Base-by-base conservation (phyloP, 2,888 invertebrate species). In the Mythimna pallens region DNA sequence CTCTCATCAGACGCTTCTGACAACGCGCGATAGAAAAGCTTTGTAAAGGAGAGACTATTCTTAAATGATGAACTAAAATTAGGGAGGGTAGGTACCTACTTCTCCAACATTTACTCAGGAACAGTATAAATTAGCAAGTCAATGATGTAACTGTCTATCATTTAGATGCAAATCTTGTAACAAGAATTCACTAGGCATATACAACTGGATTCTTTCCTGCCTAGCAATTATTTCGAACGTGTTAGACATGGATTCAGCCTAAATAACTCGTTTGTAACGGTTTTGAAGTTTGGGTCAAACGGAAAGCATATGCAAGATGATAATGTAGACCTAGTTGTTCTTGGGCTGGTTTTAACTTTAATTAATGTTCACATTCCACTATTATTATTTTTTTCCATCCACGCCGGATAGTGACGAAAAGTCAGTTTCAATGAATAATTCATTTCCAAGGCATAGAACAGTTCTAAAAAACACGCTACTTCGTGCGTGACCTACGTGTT, bases 111-210 rank as follows among this genome's bases (percentile, higher is more conserved):
- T 55, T 10, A 55, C 63, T 66, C 34, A 7, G 55, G 55, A 70
- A 81, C 22, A 66, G 70, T 55, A 10, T 47, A 57, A 81, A 82
- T 78, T 82, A 59, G 65, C 57, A 78, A 78, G 69, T 82, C 73
- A 63, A 65, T 66, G 50, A 50, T 54, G 34, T 61, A 58, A 70
- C 81, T 55, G 76, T 75, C 65, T 1, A 50, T 58, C 68, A 63
- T 82, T 82, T 72, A 57, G 25, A 81, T 80, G 70, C 64, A 66
- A 75, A 81, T 81, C 61, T 68, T 64, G 50, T 78, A 66, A 43
- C 34, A 20, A 65, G 71, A 66, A 65, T 22, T 61, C 65, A 57
- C 43, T 17, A 63, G 55, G 65, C 58, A 63, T 63, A 50, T 40
- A 65, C 50, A 59, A 65, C 67, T 80, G 55, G 55, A 57, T 54